A percentile compares a stretch with the other conserved stretches of the same genome.
Evolutionary conservation across 2,888 invertebrate genomes (phyloP).

Genomic region (Lobophora halterata): DNA sequence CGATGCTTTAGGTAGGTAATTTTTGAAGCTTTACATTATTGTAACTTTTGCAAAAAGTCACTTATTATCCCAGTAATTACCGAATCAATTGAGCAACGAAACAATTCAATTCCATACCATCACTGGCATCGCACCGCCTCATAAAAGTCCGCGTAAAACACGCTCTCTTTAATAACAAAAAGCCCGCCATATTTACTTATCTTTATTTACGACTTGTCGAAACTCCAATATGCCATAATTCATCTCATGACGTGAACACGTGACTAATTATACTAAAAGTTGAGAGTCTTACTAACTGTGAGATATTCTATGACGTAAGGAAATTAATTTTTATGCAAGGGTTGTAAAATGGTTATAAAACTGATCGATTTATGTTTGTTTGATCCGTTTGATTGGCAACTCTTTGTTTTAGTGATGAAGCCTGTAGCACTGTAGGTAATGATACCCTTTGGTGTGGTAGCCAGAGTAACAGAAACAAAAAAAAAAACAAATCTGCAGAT

Average conservation of each 20-base stretch:
- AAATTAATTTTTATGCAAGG: constrained; percentile 54
- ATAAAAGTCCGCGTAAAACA: constrained; percentile 25
- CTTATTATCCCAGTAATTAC: constrained; percentile 10
- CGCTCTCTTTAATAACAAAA: constrained; percentile 32
- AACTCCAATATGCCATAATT: constrained; percentile 61
- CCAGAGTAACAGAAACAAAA: no score
- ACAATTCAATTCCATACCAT: constrained; percentile 11
- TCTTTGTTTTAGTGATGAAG: constrained; percentile 4
- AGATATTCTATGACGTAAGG: constrained; percentile 25
- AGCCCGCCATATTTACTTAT: constrained; percentile 38
- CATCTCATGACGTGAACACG: constrained; percentile 51
- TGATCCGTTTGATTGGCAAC: constrained; percentile 4
- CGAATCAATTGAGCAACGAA: constrained; percentile 10
- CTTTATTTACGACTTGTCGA: constrained; percentile 26
- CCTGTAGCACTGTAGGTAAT: no score
- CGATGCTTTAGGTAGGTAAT: no score
- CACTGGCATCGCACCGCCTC: constrained; percentile 13
- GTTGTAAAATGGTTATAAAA: constrained; percentile 48
- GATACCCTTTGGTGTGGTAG: no score
- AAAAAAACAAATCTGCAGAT: no score
- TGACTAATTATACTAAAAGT: constrained; percentile 60
- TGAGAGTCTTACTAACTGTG: constrained; percentile 41
- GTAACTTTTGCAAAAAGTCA: no score
- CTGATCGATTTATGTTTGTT: constrained; percentile 45
- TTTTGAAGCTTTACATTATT: no score